Percentiles rank a stretch among this genome's conserved stretches.
Conservation (phyloP, 1,140 invertebrate species). For the Plutomurus gul region DNA sequence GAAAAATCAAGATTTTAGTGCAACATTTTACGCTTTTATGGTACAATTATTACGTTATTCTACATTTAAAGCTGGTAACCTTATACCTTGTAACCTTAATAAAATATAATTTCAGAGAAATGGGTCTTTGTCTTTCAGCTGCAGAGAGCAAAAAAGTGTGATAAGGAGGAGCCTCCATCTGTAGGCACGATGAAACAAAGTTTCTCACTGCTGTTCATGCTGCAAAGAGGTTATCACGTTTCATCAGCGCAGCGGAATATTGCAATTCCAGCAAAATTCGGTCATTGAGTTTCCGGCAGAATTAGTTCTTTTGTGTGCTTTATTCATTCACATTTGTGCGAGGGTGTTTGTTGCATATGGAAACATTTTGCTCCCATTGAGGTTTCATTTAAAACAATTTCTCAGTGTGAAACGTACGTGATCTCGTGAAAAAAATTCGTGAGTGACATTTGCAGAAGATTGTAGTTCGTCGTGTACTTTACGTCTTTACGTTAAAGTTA, state of each 20-base stretch:
- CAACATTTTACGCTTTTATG: too few relatives aligned
- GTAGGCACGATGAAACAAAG: background rate
- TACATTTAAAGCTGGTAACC: too few relatives aligned
- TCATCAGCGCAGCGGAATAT: background rate
- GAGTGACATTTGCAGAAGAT: too few relatives aligned
- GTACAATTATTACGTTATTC: too few relatives aligned
- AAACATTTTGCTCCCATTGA: too few relatives aligned
- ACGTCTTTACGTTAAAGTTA: too few relatives aligned
- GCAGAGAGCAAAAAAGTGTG: background rate
- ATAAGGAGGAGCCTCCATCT: background rate
- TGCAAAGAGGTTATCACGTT: slow-evolving; percentile 20
- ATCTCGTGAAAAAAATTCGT: too few relatives aligned
- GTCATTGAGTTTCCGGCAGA: background rate
- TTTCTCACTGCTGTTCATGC: background rate
- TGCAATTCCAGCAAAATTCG: slow-evolving; percentile 1
- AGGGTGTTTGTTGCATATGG: background rate
- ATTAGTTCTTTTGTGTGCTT: background rate
- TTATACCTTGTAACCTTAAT: too few relatives aligned
- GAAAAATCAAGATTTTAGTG: too few relatives aligned
- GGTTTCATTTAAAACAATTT: background rate
- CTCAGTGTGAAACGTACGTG: too few relatives aligned
- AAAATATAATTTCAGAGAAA: background rate
- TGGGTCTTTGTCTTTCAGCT: background rate
- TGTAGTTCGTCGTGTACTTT: too few relatives aligned
- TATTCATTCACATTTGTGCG: background rate